Evolutionary conservation across 2,113 vertebrate species (phyloP), one percentile per base, ranked within the genome.

Genomic region (Camelus bactrianus): DNA sequence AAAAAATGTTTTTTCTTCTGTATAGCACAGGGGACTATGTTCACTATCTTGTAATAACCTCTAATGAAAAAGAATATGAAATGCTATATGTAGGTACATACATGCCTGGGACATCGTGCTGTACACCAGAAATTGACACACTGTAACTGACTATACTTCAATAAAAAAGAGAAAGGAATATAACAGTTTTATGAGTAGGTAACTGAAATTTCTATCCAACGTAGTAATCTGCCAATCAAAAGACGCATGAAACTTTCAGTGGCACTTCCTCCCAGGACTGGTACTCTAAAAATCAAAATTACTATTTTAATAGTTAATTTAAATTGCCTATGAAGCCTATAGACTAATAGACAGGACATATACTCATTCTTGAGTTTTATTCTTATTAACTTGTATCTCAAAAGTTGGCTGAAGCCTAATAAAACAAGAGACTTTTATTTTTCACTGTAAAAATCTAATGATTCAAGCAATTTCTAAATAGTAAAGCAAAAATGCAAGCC

Each of bases 381-480:
- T 67, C 30, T 56, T 80, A 5, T 28, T 89, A 77, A 84, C 5
- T 60, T 64, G 8, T 4, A 70, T 65, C 73, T 76, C 60, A 28
- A 93, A 70, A 16, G 48, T 42, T 83, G 42, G 26, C n/a, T 67
- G 38, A 93, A 91, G 52, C 26, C 70, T n/a, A 62, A 28, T 10
- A 65, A 64, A 89, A 62, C 76, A 42, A n/a, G 52, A 89, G 67
- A 84, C 70, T 76, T 70, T 85, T 56, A 60, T 7, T 77, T 62
- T 58, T 42, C 52, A 60, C 30, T 42, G 52, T 60, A 80, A 94
- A 97, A 95, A n/a, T 50, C 26, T 24, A 75, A 80, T 2, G 2
- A 93, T 56, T 75, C 35, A 77, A 87, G 48, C 38, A 46, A 82
- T 76, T 82, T 86, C 48, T 28, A 77, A 93, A 19, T 60, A 86